Evolutionary conservation across 2,888 invertebrate genomes (phyloP), one percentile per base, ranked within the genome.

Genomic region (Panopea generosa): DNA sequence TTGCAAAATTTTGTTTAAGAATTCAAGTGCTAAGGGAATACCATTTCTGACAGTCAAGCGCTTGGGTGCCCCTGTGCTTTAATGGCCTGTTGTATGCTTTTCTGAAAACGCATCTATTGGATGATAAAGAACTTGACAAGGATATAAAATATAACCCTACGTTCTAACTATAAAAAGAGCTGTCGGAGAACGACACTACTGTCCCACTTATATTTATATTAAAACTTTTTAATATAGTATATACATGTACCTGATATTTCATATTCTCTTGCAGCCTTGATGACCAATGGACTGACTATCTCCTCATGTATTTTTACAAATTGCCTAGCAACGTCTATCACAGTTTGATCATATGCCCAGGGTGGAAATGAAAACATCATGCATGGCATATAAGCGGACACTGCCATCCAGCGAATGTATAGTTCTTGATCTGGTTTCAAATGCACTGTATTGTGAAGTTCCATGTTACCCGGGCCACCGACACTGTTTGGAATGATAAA

Each of bases 401-500:
- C 93, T 89, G 96, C 95, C 53, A 96, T 92, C 98, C 98, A 99
- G 87, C 97, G 93, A 33, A 96, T 95, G 87, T 95, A 96, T n/a
- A 94, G 87, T 73, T 93, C 92, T 45, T 86, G 77, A 27, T 90
- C 89, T 16, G 93, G 93, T 27, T 67, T 70, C 6, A 50, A 47
- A 4, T 38, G n/a, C n/a, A 43, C 18, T 14, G 22, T 29, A 26
- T 33, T 33, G 6, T 7, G 6, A 33, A 7, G 33, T 4, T 33
- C 11, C 4, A 33, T 11, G 11, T 11, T 33, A 33, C 91, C 92
- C 68, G 97, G 97, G 1, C 91, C 99, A 0, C 99, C 99, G 0
- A 99, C 97, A 3, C 98, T 96, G 0, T 98, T 98, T 0, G 98
- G 97, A 94, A 98, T 95, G 50, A 98, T 95, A 87, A 98, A 98